Evolutionary conservation across 2,888 invertebrate species (phyloP).

Genomic region (Noctua fimbriata): DNA sequence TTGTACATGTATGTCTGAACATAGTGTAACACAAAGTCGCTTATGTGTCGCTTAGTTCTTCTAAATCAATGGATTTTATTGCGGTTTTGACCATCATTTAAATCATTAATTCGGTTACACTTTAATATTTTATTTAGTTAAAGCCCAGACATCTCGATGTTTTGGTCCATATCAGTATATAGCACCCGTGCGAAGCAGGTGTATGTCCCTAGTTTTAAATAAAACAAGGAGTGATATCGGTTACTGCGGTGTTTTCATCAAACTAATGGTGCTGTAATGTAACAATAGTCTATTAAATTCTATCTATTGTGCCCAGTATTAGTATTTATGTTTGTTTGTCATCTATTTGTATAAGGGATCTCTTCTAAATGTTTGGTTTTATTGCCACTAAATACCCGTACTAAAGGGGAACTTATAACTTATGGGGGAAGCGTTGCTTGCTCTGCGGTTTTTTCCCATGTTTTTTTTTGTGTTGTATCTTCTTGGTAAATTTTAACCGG

Average conservation of each 20-base stretch:
- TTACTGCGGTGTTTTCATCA: constrained; percentile 64
- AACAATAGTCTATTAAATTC: constrained; percentile 72
- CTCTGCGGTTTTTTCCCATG: constrained; percentile 40
- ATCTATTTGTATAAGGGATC: constrained; percentile 76
- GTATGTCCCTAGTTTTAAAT: neutral
- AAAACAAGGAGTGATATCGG: constrained; percentile 10
- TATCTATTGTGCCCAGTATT: constrained; percentile 74
- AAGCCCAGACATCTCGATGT: neutral
- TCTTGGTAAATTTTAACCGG: neutral
- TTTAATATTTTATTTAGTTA: neutral
- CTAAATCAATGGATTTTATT: neutral
- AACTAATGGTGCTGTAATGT: constrained; percentile 70
- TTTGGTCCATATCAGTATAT: neutral
- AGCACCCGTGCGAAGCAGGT: neutral
- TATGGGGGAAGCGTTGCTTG: constrained; percentile 41
- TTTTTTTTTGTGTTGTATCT: neutral
- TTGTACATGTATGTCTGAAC: neutral
- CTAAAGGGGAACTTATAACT: constrained; percentile 48
- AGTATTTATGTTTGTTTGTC: constrained; percentile 71
- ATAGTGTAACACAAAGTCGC: neutral
- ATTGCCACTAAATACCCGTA: constrained; percentile 68
- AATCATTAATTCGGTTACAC: neutral
- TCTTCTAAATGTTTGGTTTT: constrained; percentile 76
- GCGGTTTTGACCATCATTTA: neutral
- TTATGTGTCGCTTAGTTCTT: neutral